Conservation (phyloP, 1,140 invertebrate genomes). For the Archivesica marissinica region DNA sequence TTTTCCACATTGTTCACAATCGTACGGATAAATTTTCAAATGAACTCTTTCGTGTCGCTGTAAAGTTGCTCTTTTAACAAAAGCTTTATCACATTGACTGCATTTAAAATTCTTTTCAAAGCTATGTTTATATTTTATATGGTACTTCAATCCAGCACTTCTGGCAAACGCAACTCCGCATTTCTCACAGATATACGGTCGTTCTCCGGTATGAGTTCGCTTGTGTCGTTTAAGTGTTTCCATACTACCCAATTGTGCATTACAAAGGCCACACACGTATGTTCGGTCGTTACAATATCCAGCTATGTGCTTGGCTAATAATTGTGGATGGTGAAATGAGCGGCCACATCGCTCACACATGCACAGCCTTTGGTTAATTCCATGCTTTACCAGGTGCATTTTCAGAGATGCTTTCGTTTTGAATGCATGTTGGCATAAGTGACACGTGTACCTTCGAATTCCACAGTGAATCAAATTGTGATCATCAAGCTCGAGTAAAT, state of each 20-base stretch:
- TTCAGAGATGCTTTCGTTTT: not conserved
- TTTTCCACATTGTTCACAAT: slow-evolving; percentile 18
- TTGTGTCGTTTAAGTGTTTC: not conserved
- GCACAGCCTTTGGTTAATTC: not conserved
- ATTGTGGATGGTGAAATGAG: not conserved
- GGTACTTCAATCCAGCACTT: not conserved
- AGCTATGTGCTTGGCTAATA: not conserved
- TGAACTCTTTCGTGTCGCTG: slow-evolving; percentile 20
- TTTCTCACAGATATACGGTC: slow-evolving; percentile 11
- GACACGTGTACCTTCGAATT: not conserved
- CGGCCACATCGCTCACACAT: slow-evolving; percentile 18
- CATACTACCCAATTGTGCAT: not conserved
- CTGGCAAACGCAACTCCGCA: not conserved
- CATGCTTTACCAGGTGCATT: not conserved
- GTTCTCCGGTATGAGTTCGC: not conserved
- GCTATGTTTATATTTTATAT: not conserved
- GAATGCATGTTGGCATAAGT: not conserved
- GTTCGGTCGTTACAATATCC: not conserved
- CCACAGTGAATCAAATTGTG: not conserved
- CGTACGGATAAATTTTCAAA: not conserved
- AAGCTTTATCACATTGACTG: slow-evolving; percentile 23
- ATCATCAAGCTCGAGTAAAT: not conserved
- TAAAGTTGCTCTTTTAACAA: not conserved
- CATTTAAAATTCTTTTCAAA: not conserved
- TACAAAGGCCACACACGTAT: not conserved